These are phyloP conservation scores for Phengaris arion DNA, from an alignment of 2,888 invertebrate genomes.

Conservation along the genomic window DNA sequence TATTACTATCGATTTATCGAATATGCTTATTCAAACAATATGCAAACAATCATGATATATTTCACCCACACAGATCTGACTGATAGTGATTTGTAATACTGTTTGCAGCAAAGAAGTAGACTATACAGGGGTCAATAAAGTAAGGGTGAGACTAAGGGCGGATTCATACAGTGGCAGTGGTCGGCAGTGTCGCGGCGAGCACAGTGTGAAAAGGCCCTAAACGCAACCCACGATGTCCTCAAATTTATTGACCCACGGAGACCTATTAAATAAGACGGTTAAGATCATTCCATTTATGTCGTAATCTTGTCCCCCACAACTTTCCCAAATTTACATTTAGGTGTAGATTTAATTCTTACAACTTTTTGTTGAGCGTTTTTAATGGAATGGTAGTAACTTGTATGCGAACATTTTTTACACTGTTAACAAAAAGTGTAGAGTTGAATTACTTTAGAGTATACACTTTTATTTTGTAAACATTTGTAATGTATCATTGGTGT, in stretches of 20 bases:
- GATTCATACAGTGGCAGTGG: constrained; percentile 16
- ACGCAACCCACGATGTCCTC: constrained; percentile 34
- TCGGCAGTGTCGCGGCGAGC: constrained; percentile 32
- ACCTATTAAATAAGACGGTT: constrained; percentile 23
- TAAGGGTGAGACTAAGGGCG: neutral
- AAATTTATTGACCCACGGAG: constrained; percentile 31
- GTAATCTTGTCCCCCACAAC: constrained; percentile 27
- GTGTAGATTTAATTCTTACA: constrained; percentile 21
- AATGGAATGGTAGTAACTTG: constrained; percentile 3
- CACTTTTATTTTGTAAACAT: too few relatives aligned
- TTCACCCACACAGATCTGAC: too few relatives aligned
- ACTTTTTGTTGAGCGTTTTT: constrained; percentile 7
- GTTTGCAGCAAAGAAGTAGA: too few relatives aligned
- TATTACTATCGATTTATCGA: too few relatives aligned
- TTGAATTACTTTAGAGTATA: too few relatives aligned
- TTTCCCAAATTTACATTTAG: constrained; percentile 8
- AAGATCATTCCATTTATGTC: constrained; percentile 24
- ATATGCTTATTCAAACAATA: too few relatives aligned
- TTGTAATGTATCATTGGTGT: too few relatives aligned
- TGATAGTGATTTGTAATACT: too few relatives aligned
- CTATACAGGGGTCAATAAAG: too few relatives aligned
- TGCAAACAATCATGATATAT: too few relatives aligned
- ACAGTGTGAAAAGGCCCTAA: constrained; percentile 27
- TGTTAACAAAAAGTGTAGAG: too few relatives aligned
- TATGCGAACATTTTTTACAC: neutral